A percentile compares a stretch with the other conserved stretches of the same genome.
Conservation (phyloP, 2,888 invertebrate species). For the Anagyrus pseudococci region DNA sequence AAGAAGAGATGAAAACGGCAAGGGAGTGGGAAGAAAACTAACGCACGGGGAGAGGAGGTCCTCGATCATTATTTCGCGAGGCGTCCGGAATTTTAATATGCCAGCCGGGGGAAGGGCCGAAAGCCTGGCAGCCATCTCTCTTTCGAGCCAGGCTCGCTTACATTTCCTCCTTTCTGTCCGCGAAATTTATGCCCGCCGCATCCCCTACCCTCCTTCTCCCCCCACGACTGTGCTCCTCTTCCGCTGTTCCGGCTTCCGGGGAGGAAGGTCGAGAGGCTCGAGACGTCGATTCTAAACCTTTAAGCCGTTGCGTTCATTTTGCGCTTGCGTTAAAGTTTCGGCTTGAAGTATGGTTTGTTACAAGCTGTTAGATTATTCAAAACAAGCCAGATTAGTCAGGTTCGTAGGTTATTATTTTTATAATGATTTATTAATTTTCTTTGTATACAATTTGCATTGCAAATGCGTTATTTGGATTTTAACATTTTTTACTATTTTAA, state of each 20-base stretch:
- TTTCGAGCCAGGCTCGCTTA: slow-evolving; percentile 37
- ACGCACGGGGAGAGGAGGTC: slow-evolving; percentile 16
- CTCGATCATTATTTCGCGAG: slow-evolving; percentile 51
- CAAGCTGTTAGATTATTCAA: too few relatives aligned
- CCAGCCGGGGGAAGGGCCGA: slow-evolving; percentile 19
- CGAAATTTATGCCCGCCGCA: slow-evolving; percentile 40
- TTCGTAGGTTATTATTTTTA: too few relatives aligned
- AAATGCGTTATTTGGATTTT: too few relatives aligned
- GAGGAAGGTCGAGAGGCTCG: slow-evolving; percentile 4
- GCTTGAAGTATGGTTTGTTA: too few relatives aligned
- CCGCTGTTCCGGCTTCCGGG: background rate
- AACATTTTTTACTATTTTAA: too few relatives aligned
- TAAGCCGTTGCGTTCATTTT: background rate
- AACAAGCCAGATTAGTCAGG: too few relatives aligned
- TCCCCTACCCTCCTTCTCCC: background rate
- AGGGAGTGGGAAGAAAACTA: background rate
- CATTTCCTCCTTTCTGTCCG: slow-evolving; percentile 34
- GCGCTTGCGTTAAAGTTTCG: too few relatives aligned
- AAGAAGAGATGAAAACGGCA: slow-evolving; percentile 38
- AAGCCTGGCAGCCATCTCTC: slow-evolving; percentile 18
- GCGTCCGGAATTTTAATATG: slow-evolving; percentile 55
- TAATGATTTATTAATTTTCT: too few relatives aligned
- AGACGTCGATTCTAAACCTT: slow-evolving; percentile 22
- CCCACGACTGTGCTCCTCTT: slow-evolving; percentile 4
- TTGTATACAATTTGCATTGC: too few relatives aligned